Evolutionary conservation across 2,797 vertebrate species (phyloP), one percentile per base, ranked within the genome.

Genomic region (Arnoldichthys spilopterus): DNA sequence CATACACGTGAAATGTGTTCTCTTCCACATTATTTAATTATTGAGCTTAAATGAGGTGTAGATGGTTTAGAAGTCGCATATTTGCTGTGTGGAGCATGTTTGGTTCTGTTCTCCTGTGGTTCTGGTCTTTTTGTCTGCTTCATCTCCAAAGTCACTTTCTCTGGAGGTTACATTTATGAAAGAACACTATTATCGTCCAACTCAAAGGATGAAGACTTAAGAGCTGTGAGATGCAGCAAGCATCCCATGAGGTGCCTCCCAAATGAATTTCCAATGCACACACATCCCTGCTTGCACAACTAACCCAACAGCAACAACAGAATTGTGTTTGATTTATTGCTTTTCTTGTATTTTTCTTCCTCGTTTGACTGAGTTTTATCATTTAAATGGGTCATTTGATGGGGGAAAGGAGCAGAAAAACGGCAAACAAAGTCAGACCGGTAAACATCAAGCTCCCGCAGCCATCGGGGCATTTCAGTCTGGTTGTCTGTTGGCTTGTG

Each of bases 111-210:
- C 32, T 45, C 40, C 13, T 61, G 13, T 45, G 15, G 24, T 30
- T 20, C 1, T 5, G n/a, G 62, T 30, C 28, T 58, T 68, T 74
- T 67, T 56, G 12, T 66, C 24, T 15, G 30, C 26, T 49, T 40
- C n/a, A 51, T 47, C 34, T 61, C 45, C 64, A 62, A 72, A 74
- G 61, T 6, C 58, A 11, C 24, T 45, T 68, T 49, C 71, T 74
- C 30, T 61, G 51, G 68, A 72, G 73, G 68, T 81, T 32, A 72
- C 63, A 13, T 28, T 69, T 70, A 45, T 72, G 59, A 81, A 40
- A 45, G 24, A 76, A 62, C 59, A 20, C 69, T 22, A 49, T 76
- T 76, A 64, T 54, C 11, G 51, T 43, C 45, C 20, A 32, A n/a
- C 56, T 74, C 72, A 62, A 61, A 74, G 56, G 6, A 73, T 22